Base-by-base conservation (phyloP, 1,140 invertebrate species). In the Ceratina japonica region DNA sequence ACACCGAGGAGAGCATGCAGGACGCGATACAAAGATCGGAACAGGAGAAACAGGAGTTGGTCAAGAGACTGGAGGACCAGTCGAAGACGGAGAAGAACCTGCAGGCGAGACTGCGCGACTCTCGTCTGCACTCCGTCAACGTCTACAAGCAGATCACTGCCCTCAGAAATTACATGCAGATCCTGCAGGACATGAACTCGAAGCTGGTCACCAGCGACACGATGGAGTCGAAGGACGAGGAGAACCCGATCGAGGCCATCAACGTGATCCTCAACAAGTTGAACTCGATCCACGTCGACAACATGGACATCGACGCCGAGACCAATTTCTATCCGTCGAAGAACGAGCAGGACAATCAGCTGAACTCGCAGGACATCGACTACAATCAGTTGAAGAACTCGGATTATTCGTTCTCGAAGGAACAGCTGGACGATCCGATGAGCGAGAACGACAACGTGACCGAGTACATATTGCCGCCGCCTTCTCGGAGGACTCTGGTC, bases 1-100 rank as follows among this genome's bases (percentile, higher is more conserved):
- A 91, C 22, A 92, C 90, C 56, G 91, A 94, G 54, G 90, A 90
- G 10, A 86, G 91, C 27, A 85, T 93, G 5, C 90, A 90, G 51
- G 91, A 93, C 59, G 89, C 93, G 68, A 76, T 94, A n/a, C 80
- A 89, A 27, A 68, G 86, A 24, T 88, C 91, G 49, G 91, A 93
- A 71, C 81, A 89, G 15, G 92, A 94, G 74, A 91, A 92, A 74
- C 90, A 93, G 16, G 92, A 93, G 65, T 65, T 91, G 4, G 8
- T 89, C 2, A 86, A 86, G 13, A 86, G 84, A 56, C 72, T 92
- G 16, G 85, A 89, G 16, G 71, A 85, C 66, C 89, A 91, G 27
- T 81, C 86, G n/a, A 87, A 63, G 66, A 82, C 85, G 18, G 88
- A 90, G 51, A 81, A 77, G 56, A 80, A 85, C 58, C 63, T 92